Evolutionary conservation across 2,888 invertebrate genomes (phyloP).

Genomic region (Sinelater perroti): DNA sequence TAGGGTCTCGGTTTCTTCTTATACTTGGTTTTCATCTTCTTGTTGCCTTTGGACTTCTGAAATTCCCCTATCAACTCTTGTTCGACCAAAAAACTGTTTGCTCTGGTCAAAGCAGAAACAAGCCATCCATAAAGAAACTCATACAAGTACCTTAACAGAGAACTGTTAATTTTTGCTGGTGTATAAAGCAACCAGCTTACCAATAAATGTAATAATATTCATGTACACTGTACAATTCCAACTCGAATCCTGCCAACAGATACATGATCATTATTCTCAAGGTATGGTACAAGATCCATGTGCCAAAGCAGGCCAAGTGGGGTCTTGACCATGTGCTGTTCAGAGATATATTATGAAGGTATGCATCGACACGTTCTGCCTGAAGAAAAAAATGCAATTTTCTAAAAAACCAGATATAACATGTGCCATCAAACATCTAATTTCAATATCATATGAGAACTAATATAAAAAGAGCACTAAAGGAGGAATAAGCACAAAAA

Average conservation of each 20-base stretch:
- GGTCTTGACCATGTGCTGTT: slow-evolving; percentile 75
- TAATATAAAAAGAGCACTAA: too few species aligned
- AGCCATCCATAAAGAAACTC: slow-evolving; percentile 95
- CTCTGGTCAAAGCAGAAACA: slow-evolving; percentile 87
- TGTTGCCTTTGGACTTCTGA: slow-evolving; percentile 63
- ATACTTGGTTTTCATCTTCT: slow-evolving; percentile 71
- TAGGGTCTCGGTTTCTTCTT: slow-evolving; percentile 74
- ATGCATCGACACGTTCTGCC: slow-evolving; percentile 91
- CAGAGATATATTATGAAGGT: slow-evolving; percentile 73
- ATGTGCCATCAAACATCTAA: too few species aligned
- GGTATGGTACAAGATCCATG: slow-evolving; percentile 96
- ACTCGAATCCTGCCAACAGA: slow-evolving; percentile 91
- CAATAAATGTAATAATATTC: slow-evolving; percentile 97
- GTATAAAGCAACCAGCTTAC: slow-evolving; percentile 61
- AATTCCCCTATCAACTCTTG: slow-evolving; percentile 64
- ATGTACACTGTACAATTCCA: slow-evolving; percentile 94
- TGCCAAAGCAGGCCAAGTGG: slow-evolving; percentile 87
- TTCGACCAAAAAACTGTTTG: slow-evolving; percentile 83
- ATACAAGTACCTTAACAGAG: slow-evolving; percentile 79
- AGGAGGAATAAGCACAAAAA: too few species aligned
- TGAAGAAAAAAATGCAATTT: slow-evolving; percentile 53
- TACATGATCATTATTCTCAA: slow-evolving; percentile 93
- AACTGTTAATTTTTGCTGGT: slow-evolving; percentile 5
- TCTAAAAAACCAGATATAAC: slow-evolving; percentile 11
- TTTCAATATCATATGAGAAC: too few species aligned